These are phyloP conservation scores for Drosophila grimshawi DNA, from an alignment of 1,140 invertebrate genomes.

Conservation along the genomic window DNA sequence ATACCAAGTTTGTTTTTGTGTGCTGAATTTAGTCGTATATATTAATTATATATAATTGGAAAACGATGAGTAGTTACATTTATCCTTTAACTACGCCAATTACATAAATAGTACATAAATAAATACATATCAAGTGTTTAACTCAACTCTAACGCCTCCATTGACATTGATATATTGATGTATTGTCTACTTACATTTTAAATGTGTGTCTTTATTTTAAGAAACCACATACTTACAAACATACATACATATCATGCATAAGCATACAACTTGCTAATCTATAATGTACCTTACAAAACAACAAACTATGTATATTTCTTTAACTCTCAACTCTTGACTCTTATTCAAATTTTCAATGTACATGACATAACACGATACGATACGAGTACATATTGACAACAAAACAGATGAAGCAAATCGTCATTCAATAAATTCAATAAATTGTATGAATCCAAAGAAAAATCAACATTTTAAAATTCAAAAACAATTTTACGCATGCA, in stretches of 20 bases:
- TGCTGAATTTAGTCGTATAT: constrained; percentile 34
- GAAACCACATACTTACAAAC: constrained; percentile 18
- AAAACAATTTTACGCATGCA: constrained; percentile 79
- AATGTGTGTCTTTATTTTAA: constrained; percentile 44
- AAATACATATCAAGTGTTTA: constrained; percentile 76
- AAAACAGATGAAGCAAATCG: constrained; percentile 15
- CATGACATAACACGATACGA: constrained; percentile 49
- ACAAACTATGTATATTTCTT: constrained; percentile 68
- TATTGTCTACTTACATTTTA: constrained; percentile 76
- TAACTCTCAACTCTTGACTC: constrained; percentile 74
- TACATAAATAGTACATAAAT: constrained; percentile 39
- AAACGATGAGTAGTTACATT: constrained; percentile 52
- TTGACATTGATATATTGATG: constrained; percentile 80
- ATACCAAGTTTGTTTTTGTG: constrained; percentile 20
- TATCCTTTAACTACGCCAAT: constrained; percentile 67
- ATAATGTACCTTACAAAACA: constrained; percentile 70
- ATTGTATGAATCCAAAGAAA: constrained; percentile 38
- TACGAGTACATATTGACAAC: constrained; percentile 17
- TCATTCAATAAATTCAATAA: constrained; percentile 38
- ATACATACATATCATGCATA: constrained; percentile 16
- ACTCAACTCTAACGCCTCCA: constrained; percentile 75
- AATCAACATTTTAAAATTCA: constrained; percentile 81
- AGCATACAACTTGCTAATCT: constrained; percentile 60
- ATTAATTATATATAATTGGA: constrained; percentile 24
- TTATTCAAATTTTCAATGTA: constrained; percentile 82